Conservation (phyloP, 64 coral and sea anemone species). For the Pocillopora verrucosa region DNA sequence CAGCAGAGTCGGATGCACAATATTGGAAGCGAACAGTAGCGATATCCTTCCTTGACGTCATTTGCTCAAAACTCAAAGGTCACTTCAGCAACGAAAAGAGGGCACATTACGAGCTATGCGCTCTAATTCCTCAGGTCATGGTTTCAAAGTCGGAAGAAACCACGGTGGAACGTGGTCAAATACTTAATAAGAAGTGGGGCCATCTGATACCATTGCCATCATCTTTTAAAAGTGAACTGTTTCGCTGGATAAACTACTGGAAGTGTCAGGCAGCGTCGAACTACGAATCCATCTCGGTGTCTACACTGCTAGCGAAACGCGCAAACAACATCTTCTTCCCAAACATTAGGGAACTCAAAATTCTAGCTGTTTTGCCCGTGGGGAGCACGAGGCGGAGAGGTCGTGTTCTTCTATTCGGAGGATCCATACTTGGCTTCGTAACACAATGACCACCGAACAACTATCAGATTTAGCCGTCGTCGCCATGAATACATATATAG, state of each 20-base stretch:
- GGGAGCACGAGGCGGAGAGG: conserved; percentile 85
- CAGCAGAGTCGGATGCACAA: conserved; percentile 65
- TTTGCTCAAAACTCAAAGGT: conserved; percentile 87
- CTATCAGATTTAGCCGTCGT: conserved; percentile 85
- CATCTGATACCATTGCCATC: conserved; percentile 64
- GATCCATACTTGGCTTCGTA: conserved; percentile 82
- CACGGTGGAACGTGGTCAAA: conserved; percentile 69
- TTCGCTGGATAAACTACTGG: conserved; percentile 67
- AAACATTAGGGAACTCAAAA: conserved; percentile 85
- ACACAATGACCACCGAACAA: conserved; percentile 82
- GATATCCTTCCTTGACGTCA: conserved; percentile 73
- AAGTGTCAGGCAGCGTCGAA: conserved; percentile 63
- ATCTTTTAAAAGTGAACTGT: conserved; percentile 71
- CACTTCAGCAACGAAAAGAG: conserved; percentile 86
- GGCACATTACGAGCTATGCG: conserved; percentile 87
- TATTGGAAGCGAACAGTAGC: conserved; percentile 74
- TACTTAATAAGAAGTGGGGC: conserved; percentile 71
- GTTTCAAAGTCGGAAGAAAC: conserved; percentile 62
- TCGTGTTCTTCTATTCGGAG: conserved; percentile 79
- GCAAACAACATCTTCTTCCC: conserved; percentile 80
- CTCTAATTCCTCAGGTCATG: conserved; percentile 73
- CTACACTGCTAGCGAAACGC: conserved; percentile 70
- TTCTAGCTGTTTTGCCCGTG: conserved; percentile 86
- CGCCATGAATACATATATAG: conserved; percentile 91
- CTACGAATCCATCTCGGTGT: conserved; percentile 48